Base-by-base conservation (phyloP, 2,113 vertebrate genomes). In the Cyphomyrus plagiostoma region DNA sequence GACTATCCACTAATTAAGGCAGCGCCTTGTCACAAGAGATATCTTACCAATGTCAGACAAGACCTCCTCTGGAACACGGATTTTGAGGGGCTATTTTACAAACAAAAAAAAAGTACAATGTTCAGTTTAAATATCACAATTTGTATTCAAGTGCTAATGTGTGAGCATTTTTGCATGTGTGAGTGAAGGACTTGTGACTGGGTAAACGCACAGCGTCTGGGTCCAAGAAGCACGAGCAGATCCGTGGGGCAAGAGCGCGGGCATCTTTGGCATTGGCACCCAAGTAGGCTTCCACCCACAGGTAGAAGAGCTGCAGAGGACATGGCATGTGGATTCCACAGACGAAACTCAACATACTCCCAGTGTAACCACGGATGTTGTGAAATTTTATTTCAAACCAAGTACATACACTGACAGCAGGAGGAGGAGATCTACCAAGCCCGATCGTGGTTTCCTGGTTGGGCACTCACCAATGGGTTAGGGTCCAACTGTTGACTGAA, bases 401-500 rank as follows among this genome's bases (percentile, higher is more conserved):
- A 66, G 62, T 26, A 66, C 62, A 39, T 77, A 35, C 10, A 39
- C 70, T 17, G 70, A 77, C 56, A 58, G 56, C 66, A 13, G 26
- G 13, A 66, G n/a, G 23, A 19, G 19, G 9, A 74, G 11, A 74
- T 26, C 66, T 30, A 35, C 30, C 70, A 39, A 7, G 30, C 30
- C 4, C 35, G 30, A 19, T 23, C 13, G 21, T 19, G 30, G 30
- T 19, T 77, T 77, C 70, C 30, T 35, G 39, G 42, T 13, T 9
- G 17, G 30, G n/a, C 46, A 92, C 96, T 92, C 62, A 99, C 98
- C 97, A 99, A 92, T 0, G 98, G 97, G 87, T 97, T 97, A 42
- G 98, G 98, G 86, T 99, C 98, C 0, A 97, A 97, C 0, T 97
- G 97, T 90, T 99, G 98, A 10, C 96, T 97, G 94, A 99, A 97